Evolutionary conservation across 2,113 vertebrate species (phyloP), one percentile per base, ranked within the genome.

Genomic region (Nibea albiflora): DNA sequence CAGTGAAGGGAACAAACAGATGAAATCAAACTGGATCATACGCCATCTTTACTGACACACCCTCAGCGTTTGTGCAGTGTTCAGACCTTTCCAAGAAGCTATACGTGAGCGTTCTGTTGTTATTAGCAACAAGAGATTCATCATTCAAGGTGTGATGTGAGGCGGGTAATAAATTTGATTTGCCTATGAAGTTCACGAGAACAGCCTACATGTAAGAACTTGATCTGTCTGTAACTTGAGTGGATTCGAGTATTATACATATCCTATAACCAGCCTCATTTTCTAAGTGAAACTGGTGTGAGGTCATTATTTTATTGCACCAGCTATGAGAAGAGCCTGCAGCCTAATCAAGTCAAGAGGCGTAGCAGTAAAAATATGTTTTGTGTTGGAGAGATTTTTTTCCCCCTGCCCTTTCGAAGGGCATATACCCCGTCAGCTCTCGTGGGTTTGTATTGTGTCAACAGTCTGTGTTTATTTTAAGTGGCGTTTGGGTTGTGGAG

Each of bases 391-490:
- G 53, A 44, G 42, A 60, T 64, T 72, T 74, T 85, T 63, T 9
- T 31, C 5, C 31, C 4, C 31, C 31, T 63, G 17, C 3, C 68
- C 19, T 67, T 81, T 62, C 8, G 16, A 84, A 85, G 78, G 73
- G 39, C 65, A 69, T 17, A 14, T 62, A 35, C 19, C 58, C 35
- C 7, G 57, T 71, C 20, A 70, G 52, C 15, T 63, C 49, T 44
- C 19, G 2, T 56, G 28, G 39, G 52, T 53, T 17, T 81, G 20
- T 89, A 46, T 92, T 88, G 44, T 85, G 81, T 90, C 81, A 92
- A 90, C 19, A 62, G 69, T 83, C 79, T 76, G 26, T 87, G 87
- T 90, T 93, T 91, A 79, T 76, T 83, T 85, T 73, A 70, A 79
- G 58, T 56, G 62, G 4, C 1, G 1, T 83, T 81, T 44, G 9